phyloP scores from a whole-genome alignment of 2,888 invertebrate species.

The Pseudeuparius sepicola region DNA sequence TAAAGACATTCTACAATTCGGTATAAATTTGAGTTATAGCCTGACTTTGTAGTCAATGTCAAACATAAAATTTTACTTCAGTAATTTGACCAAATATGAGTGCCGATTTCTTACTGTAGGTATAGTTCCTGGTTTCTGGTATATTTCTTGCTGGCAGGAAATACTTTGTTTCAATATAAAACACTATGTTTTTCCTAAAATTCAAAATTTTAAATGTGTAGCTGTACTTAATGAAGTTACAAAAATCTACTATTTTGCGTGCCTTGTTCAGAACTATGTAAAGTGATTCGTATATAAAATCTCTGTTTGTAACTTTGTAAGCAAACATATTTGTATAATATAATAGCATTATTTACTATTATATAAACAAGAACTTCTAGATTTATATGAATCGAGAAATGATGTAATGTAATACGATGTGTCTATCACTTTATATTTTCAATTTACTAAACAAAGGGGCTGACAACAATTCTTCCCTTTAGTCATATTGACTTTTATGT shows the following conservation, averaged over 20 bases:
- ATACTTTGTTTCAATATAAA: too few relatives aligned
- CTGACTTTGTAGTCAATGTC: too few relatives aligned
- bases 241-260: conserved; percentile 37
- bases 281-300: conserved; percentile 30
- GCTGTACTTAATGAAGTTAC: conserved; percentile 29
- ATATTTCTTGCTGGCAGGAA: too few relatives aligned
- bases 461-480: conserved; percentile 36
- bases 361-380: conserved; percentile 33
- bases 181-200: too few relatives aligned
- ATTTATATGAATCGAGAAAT: conserved; percentile 35
- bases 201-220: conserved; percentile 29
- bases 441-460: conserved; percentile 37
- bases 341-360: conserved; percentile 20
- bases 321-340: conserved; percentile 28
- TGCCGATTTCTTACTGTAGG: too few relatives aligned
- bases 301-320: conserved; percentile 29
- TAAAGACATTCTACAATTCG: too few relatives aligned
- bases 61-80: too few relatives aligned
- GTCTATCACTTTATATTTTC: conserved; percentile 39
- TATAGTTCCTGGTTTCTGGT: too few relatives aligned
- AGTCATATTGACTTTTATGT: conserved; percentile 37
- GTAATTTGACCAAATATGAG: too few relatives aligned
- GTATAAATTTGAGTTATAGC: too few relatives aligned
- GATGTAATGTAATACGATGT: conserved; percentile 29
- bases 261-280: conserved; percentile 37